phyloP scores from a whole-genome alignment of 2,888 invertebrate species.

The Erebia aethiops region DNA sequence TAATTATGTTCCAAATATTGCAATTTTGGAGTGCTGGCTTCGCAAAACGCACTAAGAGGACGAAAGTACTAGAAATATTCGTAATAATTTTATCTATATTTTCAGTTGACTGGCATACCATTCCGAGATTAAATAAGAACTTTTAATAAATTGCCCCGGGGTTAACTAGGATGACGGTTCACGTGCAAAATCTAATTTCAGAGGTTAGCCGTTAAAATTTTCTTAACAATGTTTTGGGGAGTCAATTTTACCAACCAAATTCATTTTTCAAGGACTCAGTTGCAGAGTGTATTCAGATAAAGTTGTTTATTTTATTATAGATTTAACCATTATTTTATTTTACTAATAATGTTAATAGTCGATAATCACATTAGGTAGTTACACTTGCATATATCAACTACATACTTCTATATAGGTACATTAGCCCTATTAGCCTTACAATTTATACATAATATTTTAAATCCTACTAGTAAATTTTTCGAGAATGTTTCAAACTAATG shows the following conservation, averaged over 20 bases:
- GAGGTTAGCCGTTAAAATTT: neutral
- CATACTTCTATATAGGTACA: conserved; percentile 2
- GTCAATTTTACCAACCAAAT: neutral
- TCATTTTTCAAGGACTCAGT: neutral
- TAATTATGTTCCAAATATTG: neutral
- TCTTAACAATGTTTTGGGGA: neutral
- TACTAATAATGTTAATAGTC: too few relatives aligned
- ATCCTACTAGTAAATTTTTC: neutral
- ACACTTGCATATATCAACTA: neutral
- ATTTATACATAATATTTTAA: conserved; percentile 4
- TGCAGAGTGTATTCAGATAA: too few relatives aligned
- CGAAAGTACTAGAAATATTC: neutral
- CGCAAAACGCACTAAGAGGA: conserved; percentile 46
- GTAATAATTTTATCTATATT: conserved; percentile 63
- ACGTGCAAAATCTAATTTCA: conserved; percentile 14
- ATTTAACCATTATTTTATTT: too few relatives aligned
- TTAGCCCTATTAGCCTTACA: conserved; percentile 15
- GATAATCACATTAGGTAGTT: neutral
- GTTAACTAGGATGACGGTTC: conserved; percentile 65
- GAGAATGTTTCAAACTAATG: neutral
- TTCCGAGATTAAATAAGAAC: conserved; percentile 77
- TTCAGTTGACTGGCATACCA: conserved; percentile 73
- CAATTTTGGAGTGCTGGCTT: neutral
- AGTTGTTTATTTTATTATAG: too few relatives aligned
- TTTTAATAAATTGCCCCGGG: conserved; percentile 75